A percentile compares a stretch with the other conserved stretches of the same genome.
These are phyloP conservation scores for Pithys albifrons DNA, from an alignment of 2,113 vertebrate genomes.

Conservation along the genomic window DNA sequence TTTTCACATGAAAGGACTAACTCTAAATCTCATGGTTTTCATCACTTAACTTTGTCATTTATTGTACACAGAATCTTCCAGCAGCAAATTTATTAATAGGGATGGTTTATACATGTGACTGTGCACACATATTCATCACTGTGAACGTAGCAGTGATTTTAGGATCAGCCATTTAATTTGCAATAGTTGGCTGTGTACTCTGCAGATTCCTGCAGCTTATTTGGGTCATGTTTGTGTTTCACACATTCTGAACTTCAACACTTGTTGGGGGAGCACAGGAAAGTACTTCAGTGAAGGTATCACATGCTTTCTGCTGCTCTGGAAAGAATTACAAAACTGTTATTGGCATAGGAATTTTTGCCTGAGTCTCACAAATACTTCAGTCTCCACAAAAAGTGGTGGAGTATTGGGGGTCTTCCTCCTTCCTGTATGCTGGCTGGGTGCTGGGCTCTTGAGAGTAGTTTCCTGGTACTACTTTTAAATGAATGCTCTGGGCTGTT, in stretches of 20 bases:
- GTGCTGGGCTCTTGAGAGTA: neutral
- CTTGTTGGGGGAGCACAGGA: neutral
- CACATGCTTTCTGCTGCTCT: neutral
- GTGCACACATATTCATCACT: fast-evolving
- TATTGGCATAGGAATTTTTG: neutral
- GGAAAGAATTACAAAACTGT: neutral
- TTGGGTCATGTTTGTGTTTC: neutral
- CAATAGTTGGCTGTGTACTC: neutral
- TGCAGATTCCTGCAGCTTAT: neutral
- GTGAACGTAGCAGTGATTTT: neutral
- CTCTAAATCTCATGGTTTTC: neutral
- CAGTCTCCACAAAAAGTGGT: neutral
- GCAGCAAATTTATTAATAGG: neutral
- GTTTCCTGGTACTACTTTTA: neutral
- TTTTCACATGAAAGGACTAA: neutral
- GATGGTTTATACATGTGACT: neutral
- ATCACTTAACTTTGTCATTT: neutral
- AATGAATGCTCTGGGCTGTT: neutral
- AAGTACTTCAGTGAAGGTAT: neutral
- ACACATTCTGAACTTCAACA: neutral
- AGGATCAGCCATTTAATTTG: neutral
- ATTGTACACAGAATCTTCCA: neutral
- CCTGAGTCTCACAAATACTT: neutral
- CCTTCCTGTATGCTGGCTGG: neutral
- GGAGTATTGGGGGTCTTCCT: neutral